Conservation (phyloP, 1,140 invertebrate species). For the Achroia grisella region DNA sequence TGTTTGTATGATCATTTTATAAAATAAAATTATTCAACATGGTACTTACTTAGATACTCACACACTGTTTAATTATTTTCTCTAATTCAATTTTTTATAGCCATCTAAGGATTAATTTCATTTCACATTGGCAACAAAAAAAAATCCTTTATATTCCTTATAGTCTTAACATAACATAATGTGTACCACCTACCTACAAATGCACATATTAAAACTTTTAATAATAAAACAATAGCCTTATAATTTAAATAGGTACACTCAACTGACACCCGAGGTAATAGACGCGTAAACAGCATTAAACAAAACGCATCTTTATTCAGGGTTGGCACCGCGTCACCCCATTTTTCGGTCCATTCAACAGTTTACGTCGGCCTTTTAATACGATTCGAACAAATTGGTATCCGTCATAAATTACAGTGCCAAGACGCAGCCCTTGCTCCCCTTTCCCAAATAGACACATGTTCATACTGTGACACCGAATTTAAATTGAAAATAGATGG, state of each 20-base stretch:
- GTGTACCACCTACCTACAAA: too few relatives aligned
- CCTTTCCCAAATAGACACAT: slow-evolving; percentile 11
- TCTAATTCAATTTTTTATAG: too few relatives aligned
- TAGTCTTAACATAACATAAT: too few relatives aligned
- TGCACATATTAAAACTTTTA: too few relatives aligned
- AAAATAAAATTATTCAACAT: too few relatives aligned
- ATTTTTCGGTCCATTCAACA: slow-evolving; percentile 60
- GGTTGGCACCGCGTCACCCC: slow-evolving; percentile 36
- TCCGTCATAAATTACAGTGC: slow-evolving; percentile 52
- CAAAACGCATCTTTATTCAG: slow-evolving; percentile 20
- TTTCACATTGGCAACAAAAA: too few relatives aligned
- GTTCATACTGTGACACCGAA: slow-evolving; percentile 4
- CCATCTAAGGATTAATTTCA: too few relatives aligned
- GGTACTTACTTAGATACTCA: too few relatives aligned
- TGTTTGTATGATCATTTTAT: too few relatives aligned
- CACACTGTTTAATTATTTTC: too few relatives aligned
- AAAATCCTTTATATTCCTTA: too few relatives aligned
- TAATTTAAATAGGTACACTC: slow-evolving; percentile 9
- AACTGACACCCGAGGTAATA: slow-evolving; percentile 10
- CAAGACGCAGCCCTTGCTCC: slow-evolving; percentile 36
- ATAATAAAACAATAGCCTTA: not conserved
- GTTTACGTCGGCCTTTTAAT: slow-evolving; percentile 55
- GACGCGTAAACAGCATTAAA: slow-evolving; percentile 19
- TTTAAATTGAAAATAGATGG: too few relatives aligned
- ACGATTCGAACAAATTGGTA: slow-evolving; percentile 56